These are phyloP conservation scores for Uloborus diversus DNA, from an alignment of 1,140 invertebrate genomes.

Conservation along the genomic window DNA sequence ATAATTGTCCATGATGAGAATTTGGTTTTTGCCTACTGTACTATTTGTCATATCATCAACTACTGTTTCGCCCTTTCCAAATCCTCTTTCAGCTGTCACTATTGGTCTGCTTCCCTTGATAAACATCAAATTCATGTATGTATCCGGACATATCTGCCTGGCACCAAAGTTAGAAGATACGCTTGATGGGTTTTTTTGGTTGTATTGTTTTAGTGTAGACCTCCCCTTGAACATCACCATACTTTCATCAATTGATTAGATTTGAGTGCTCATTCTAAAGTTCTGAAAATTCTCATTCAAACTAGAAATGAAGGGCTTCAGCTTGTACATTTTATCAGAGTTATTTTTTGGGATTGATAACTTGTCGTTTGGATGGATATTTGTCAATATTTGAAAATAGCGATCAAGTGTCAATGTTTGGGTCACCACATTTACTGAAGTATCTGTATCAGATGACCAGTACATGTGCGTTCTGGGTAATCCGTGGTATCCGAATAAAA, in stretches of 20 bases:
- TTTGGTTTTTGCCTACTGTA: background rate
- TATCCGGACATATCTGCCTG: conserved; percentile 28
- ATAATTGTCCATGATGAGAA: conserved; percentile 1
- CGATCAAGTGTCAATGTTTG: background rate
- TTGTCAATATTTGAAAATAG: background rate
- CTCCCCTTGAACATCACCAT: conserved; percentile 20
- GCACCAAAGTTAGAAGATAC: conserved; percentile 10
- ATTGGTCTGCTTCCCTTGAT: conserved; percentile 2
- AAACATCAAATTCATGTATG: conserved; percentile 33
- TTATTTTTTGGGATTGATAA: conserved; percentile 4
- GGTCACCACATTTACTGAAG: background rate
- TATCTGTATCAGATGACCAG: conserved; percentile 7
- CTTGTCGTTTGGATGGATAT: background rate
- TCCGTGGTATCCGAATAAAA: background rate
- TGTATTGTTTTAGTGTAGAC: conserved; percentile 10
- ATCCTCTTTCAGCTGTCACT: background rate
- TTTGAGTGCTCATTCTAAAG: conserved; percentile 3
- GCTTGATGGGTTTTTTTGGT: conserved; percentile 14
- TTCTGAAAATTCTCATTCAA: conserved; percentile 11
- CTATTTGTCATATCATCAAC: conserved; percentile 9
- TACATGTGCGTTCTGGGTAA: background rate
- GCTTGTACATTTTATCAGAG: conserved; percentile 7
- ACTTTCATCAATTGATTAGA: conserved; percentile 9
- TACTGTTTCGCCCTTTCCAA: background rate
- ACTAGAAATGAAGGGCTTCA: background rate